Evolutionary conservation across 2,888 invertebrate species (phyloP).

Genomic region (Tethea ocularis): DNA sequence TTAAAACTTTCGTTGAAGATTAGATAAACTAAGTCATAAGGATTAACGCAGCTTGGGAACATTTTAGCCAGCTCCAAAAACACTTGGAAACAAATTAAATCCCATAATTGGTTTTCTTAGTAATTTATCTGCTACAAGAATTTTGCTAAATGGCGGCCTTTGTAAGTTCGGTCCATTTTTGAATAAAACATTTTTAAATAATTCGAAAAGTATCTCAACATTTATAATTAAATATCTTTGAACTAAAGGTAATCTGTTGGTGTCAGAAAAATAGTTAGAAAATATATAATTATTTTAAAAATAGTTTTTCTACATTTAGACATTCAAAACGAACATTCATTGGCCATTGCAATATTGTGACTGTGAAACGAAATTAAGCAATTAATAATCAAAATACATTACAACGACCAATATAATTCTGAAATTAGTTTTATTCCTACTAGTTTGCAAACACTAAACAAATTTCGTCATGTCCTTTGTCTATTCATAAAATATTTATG

Average conservation of each 20-base stretch:
- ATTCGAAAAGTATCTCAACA: no score
- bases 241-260: background rate
- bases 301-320: background rate
- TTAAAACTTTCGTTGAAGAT: background rate
- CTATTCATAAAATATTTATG: no score
- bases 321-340: background rate
- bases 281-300: background rate
- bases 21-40: background rate
- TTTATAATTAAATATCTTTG: no score
- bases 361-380: no score
- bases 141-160: background rate
- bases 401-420: no score
- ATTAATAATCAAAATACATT: no score
- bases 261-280: background rate
- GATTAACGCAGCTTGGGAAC: background rate
- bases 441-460: no score
- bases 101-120: slow-evolving; percentile 1
- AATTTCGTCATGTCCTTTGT: no score
- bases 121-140: slow-evolving; percentile 1
- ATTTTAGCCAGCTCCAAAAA: background rate
- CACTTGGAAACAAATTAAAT: background rate
- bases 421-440: no score
- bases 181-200: no score
- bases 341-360: no score
- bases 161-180: no score